Base-by-base conservation (phyloP, 2,888 invertebrate genomes). In the Ferdinandea cuprea region DNA sequence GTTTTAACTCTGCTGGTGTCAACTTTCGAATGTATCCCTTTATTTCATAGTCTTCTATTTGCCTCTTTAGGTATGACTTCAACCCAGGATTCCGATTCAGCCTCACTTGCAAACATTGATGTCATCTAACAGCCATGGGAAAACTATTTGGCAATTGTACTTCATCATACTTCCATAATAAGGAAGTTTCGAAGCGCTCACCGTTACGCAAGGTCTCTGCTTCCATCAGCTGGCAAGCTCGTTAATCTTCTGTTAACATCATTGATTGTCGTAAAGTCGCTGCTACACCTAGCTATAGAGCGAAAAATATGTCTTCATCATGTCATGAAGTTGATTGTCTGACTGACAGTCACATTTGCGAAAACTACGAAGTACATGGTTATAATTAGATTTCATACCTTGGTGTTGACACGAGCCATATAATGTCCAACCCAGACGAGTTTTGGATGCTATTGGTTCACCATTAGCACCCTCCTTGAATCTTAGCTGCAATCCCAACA, bases 381-480 rank as follows among this genome's bases (percentile, higher is more conserved):
- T 54, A 2, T n/a, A 2, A 7, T 13, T 9, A 30, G 15, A 11
- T 28, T 17, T 21, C 8, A 15, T 13, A 9, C 13, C 6, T 11
- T 21, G 19, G 6, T 11, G 21, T 11, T 11, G 46, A 21, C 21
- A 7, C 11, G 21, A 11, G 2, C 17, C 42, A 9, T 2, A 17
- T 11, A 13, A 0, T 1, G 73, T 32, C 81, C 76, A 76, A 1
- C 81, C 69, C n/a, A 84, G 13, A 0, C 65, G 35, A 1, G 54
- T 59, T 54, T 78, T 84, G 2, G 73, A 46, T 19, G 83, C 77
- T n/a, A n/a, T n/a, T n/a, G n/a, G n/a, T n/a, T n/a, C n/a, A n/a
- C 69, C n/a, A n/a, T n/a, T n/a, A n/a, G n/a, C 25, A 3, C 74
- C 74, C 25, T 85, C 85, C 42, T 40, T 32, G 9, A 74, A 58